Conservation (phyloP, 2,888 invertebrate genomes). For the Pemphredon lugubris region DNA sequence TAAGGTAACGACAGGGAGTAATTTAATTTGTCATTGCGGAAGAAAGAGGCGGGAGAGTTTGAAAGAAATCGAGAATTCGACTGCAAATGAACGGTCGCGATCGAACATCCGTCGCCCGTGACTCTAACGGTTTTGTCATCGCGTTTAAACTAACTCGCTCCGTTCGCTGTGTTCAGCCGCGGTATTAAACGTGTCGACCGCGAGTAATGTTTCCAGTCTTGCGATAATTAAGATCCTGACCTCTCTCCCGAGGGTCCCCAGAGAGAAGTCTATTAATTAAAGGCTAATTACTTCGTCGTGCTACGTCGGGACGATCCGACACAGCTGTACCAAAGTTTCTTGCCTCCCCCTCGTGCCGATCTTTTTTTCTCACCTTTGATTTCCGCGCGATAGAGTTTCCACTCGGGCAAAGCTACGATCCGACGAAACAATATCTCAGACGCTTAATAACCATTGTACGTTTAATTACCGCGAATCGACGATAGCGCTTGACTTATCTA, state of each 20-base stretch:
- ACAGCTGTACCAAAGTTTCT: slow-evolving; percentile 27
- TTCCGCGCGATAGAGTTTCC: slow-evolving; percentile 13
- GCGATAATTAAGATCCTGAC: slow-evolving; percentile 73
- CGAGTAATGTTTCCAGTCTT: slow-evolving; percentile 64
- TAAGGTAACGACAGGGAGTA: too few relatives aligned
- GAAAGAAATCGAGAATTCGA: not conserved
- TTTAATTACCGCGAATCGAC: not conserved
- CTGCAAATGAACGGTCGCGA: slow-evolving; percentile 49
- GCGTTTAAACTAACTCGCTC: slow-evolving; percentile 21
- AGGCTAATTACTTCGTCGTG: slow-evolving; percentile 76
- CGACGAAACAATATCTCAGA: slow-evolving; percentile 31
- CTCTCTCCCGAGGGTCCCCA: slow-evolving; percentile 42
- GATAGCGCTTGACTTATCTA: slow-evolving; percentile 6
- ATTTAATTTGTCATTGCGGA: too few relatives aligned
- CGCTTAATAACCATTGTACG: slow-evolving; percentile 10
- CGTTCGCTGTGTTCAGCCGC: slow-evolving; percentile 30
- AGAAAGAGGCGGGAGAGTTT: too few relatives aligned
- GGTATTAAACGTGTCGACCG: slow-evolving; percentile 57
- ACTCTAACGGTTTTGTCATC: slow-evolving; percentile 38
- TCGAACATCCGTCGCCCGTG: slow-evolving; percentile 44
- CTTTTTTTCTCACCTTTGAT: not conserved
- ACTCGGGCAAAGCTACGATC: slow-evolving; percentile 2
- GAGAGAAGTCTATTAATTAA: slow-evolving; percentile 78
- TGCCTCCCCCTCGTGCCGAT: not conserved
- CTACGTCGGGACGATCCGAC: slow-evolving; percentile 49